These are phyloP conservation scores for Pantherophis vulpinus DNA, from an alignment of 2,797 vertebrate genomes.

Conservation along the genomic window DNA sequence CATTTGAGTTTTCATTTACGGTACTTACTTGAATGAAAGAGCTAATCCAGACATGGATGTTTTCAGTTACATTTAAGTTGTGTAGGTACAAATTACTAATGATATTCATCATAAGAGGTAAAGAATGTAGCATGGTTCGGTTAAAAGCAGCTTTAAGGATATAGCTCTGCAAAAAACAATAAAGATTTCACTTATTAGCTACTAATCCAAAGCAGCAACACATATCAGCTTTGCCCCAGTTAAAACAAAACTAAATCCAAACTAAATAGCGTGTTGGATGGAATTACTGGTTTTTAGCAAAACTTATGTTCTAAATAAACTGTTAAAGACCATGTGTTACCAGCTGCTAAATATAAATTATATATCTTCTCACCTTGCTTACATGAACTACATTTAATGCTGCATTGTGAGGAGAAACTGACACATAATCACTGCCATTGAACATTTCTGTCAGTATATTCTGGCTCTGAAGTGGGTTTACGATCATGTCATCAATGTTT, in stretches of 20 bases:
- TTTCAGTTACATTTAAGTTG: constrained; percentile 79
- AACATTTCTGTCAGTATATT: constrained; percentile 82
- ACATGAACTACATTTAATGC: constrained; percentile 83
- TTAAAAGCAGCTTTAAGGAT: constrained; percentile 83
- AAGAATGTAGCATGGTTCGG: constrained; percentile 88
- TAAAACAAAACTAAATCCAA: background rate
- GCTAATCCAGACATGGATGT: constrained; percentile 87
- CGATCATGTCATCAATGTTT: constrained; percentile 75
- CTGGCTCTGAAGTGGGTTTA: constrained; percentile 80
- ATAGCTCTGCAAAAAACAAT: constrained; percentile 72
- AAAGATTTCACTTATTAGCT: background rate
- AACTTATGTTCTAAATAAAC: background rate
- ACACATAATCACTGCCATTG: constrained; percentile 79
- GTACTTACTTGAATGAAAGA: constrained; percentile 88
- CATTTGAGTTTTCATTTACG: background rate
- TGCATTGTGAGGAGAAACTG: constrained; percentile 87
- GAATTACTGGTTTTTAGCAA: background rate
- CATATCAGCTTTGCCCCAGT: background rate
- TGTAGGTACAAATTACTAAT: constrained; percentile 89
- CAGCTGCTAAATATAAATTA: background rate
- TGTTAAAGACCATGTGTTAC: background rate
- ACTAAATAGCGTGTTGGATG: background rate
- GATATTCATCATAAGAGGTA: constrained; percentile 87
- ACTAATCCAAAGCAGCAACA: background rate
- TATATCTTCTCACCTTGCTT: constrained; percentile 75